These are phyloP conservation scores for Sander vitreus DNA, from an alignment of 2,113 vertebrate species.

Conservation along the genomic window DNA sequence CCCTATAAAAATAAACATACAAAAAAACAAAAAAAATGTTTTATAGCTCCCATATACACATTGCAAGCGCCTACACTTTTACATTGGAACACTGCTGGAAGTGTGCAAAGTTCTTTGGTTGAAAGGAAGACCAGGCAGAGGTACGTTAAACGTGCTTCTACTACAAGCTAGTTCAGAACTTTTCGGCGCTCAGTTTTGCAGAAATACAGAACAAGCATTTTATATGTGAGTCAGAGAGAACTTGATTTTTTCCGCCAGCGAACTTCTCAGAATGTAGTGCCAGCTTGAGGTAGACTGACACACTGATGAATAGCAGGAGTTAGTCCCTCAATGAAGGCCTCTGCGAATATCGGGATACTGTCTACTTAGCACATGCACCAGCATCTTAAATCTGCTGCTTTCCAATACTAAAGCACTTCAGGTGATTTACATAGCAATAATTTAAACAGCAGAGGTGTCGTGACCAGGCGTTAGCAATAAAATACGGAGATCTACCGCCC, in stretches of 20 bases:
- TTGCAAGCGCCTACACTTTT: neutral
- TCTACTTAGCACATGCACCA: constrained; percentile 79
- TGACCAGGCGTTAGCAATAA: constrained; percentile 79
- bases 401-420: constrained; percentile 78
- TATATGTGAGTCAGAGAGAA: constrained; percentile 43
- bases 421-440: constrained; percentile 85
- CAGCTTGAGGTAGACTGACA: constrained; percentile 60
- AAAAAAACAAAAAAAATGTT: too few species aligned
- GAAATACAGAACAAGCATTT: constrained; percentile 70
- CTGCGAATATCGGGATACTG: constrained; percentile 74
- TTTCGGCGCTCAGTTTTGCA: constrained; percentile 20
- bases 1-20: too few species aligned
- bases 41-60: neutral
- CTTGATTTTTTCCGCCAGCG: constrained; percentile 66
- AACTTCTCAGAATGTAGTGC: constrained; percentile 57
- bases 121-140: neutral
- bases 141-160: neutral
- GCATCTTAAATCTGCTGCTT: constrained; percentile 83
- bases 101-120: neutral
- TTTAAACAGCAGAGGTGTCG: constrained; percentile 77
- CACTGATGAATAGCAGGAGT: constrained; percentile 71
- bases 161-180: neutral
- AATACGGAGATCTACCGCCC: constrained; percentile 77
- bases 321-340: constrained; percentile 66
- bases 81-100: neutral